Conservation (phyloP, 2,113 vertebrate species). For the Apteryx mantelli region DNA sequence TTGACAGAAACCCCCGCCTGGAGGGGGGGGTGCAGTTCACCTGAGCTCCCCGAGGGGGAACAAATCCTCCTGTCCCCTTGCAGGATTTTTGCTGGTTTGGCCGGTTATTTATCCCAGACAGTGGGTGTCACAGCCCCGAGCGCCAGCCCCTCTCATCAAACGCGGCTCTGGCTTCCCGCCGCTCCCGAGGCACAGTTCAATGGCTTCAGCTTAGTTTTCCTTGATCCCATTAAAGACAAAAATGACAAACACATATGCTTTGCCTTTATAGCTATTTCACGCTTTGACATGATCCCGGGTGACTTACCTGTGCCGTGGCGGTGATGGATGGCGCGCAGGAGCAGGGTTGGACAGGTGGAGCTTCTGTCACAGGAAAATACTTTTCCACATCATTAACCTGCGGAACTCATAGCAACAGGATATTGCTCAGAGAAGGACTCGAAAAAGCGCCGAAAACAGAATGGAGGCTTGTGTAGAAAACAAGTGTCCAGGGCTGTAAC, state of each 20-base stretch:
- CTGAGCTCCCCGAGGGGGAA: too few species aligned
- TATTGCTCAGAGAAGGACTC: conserved; percentile 26
- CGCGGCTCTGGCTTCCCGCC: background rate
- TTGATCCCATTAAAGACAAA: conserved; percentile 61
- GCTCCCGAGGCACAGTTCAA: conserved; percentile 17
- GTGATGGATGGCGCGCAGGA: conserved; percentile 58
- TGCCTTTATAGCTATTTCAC: conserved; percentile 70
- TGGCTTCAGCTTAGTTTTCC: conserved; percentile 43
- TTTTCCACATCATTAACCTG: conserved; percentile 69
- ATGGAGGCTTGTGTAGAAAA: background rate
- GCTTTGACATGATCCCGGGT: conserved; percentile 53
- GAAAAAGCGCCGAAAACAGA: background rate
- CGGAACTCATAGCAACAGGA: conserved; percentile 60
- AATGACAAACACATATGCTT: conserved; percentile 56
- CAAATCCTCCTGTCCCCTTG: background rate
- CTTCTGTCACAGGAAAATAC: conserved; percentile 59
- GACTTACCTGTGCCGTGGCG: conserved; percentile 56
- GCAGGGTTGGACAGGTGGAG: conserved; percentile 60
- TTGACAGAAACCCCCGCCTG: background rate
- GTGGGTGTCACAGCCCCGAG: too few species aligned
- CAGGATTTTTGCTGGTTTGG: too few species aligned
- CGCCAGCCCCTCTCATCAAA: background rate
- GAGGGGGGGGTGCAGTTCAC: background rate
- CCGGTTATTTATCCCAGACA: background rate
- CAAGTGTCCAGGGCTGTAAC: background rate